phyloP scores from a whole-genome alignment of 2,888 invertebrate genomes.

The Autographa pulchrina region DNA sequence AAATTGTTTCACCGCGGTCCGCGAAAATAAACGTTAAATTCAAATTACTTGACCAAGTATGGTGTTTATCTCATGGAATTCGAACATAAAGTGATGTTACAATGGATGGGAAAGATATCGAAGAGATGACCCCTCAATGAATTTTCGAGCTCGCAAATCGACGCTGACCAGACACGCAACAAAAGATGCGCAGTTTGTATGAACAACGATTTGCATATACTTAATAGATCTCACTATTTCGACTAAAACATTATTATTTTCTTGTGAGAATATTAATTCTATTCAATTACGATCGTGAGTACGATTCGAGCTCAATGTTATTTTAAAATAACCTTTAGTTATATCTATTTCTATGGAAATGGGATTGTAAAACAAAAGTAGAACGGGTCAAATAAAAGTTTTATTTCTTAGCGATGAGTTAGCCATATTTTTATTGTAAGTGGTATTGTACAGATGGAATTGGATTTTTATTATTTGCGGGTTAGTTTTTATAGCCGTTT shows the following conservation, averaged over 20 bases:
- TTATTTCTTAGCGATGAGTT: conserved; percentile 31
- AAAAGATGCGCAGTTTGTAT: conserved; percentile 68
- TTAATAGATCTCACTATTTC: conserved; percentile 54
- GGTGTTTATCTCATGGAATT: conserved; percentile 80
- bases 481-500: not conserved
- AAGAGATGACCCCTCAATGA: conserved; percentile 83
- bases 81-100: conserved; percentile 77
- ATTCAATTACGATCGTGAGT: conserved; percentile 48
- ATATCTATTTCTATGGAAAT: conserved; percentile 13
- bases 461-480: conserved; percentile 11
- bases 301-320: conserved; percentile 11
- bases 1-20: conserved; percentile 11
- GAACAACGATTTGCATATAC: conserved; percentile 80
- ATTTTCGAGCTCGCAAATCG: conserved; percentile 80
- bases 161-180: conserved; percentile 80
- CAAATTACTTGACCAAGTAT: conserved; percentile 23
- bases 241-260: conserved; percentile 59
- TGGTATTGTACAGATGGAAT: conserved; percentile 28
- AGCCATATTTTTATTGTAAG: conserved; percentile 26
- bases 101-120: conserved; percentile 80
- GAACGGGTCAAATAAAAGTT: conserved; percentile 39
- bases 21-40: conserved; percentile 14
- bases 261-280: conserved; percentile 70
- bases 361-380: conserved; percentile 31
- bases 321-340: conserved; percentile 21